Evolutionary conservation across 2,113 vertebrate genomes (phyloP), one percentile per base, ranked within the genome.

Genomic region (Pedionomus torquatus): DNA sequence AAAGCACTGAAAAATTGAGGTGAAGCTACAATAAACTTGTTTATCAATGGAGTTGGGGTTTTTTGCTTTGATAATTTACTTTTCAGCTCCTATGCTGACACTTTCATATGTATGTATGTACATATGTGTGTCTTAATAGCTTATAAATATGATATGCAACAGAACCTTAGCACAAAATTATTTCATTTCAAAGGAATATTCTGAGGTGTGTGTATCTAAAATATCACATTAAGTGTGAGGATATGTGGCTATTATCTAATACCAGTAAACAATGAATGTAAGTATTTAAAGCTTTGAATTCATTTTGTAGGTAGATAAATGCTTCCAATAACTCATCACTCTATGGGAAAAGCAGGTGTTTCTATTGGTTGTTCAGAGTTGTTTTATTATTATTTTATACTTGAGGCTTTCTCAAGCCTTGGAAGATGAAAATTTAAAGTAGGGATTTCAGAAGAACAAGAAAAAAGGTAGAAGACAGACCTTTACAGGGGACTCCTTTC

Each of bases 21-120:
- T 57, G 13, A 37, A 75, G 15, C 8, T 79, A 30, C 12, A 35
- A 63, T 71, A 64, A 79, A 46, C 18, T 2, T 28, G 2, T 49
- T 39, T 33, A 10, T 13, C 2, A 48, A 1, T 25, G 18, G 8
- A 30, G 16, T 1, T 41, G 11, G 3, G 6, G 0, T 2, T 23
- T 58, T 87, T 74, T 26, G 1, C 7, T 21, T 26, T 76, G 14
- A 10, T 13, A 54, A 17, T 39, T 80, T 37, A 21, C 17, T 75
- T 80, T 54, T 76, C 13, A 44, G 16, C 3, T 77, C 58, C 33
- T 55, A 6, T 20, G 10, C 2, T 33, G 30, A 16, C 0, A 2
- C 57, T 11, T 72, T 69, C 82, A 2, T 55, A 2, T 21, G 11
- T n/a, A 23, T 64, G 11, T 57, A 25, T 13, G 3, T 79, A 7